Percentiles rank a stretch among this genome's conserved stretches.
phyloP scores from a whole-genome alignment of 2,797 vertebrate genomes.

The Xyrichtys novacula region DNA sequence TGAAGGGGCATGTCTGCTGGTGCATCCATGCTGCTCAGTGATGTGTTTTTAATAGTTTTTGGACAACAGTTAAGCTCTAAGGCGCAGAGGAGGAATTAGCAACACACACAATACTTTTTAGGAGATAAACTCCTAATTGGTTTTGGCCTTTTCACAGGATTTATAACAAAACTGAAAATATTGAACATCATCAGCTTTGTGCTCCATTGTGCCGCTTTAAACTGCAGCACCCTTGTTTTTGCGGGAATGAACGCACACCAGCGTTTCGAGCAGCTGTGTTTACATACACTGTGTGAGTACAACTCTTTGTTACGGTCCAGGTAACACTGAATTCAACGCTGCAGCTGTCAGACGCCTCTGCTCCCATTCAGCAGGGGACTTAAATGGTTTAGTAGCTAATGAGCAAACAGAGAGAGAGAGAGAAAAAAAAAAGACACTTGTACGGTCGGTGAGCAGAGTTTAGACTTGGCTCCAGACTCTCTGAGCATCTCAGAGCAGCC shows the following conservation, averaged over 20 bases:
- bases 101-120: not conserved
- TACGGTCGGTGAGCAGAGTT: slow-evolving; percentile 9
- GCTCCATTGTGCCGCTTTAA: not conserved
- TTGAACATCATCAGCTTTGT: not conserved
- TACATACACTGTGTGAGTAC: slow-evolving; percentile 11
- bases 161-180: not conserved
- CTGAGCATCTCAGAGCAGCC: not conserved
- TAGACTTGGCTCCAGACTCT: slow-evolving; percentile 8
- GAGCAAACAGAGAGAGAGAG: slow-evolving; percentile 31
- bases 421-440: slow-evolving; percentile 18
- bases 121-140: not conserved
- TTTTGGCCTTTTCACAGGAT: not conserved
- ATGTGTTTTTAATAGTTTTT: slow-evolving; percentile 18
- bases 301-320: slow-evolving; percentile 17
- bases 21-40: not conserved
- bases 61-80: slow-evolving; percentile 8
- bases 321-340: slow-evolving; percentile 27
- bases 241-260: not conserved
- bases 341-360: slow-evolving; percentile 18
- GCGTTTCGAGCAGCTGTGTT: slow-evolving; percentile 33
- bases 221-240: slow-evolving; percentile 1
- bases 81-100: slow-evolving; percentile 1
- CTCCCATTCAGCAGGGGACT: slow-evolving; percentile 15
- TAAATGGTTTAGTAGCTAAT: slow-evolving; percentile 30
- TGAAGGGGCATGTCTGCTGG: not conserved